Base-by-base conservation (phyloP, 2,797 vertebrate genomes). In the Chelonia mydas region DNA sequence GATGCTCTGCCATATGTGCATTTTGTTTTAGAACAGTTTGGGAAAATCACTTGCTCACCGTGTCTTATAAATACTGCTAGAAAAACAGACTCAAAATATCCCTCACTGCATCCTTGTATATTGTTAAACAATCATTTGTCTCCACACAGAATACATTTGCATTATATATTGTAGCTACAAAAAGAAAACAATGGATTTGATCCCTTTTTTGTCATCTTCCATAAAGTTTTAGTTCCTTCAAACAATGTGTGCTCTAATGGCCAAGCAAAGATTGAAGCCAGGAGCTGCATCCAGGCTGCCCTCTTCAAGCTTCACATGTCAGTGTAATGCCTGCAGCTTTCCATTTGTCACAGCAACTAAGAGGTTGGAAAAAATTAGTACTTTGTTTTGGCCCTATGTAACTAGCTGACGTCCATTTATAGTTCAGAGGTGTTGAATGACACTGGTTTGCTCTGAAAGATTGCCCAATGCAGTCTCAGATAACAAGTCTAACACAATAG, bases 331-430 rank as follows among this genome's bases (percentile, higher is more conserved):
- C 37, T 80, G 85, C 76, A 90, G 88, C 68, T 84, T 94, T 81
- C 55, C 0, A 90, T 96, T 86, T 95, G 86, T 93, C 83, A 78
- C 61, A 83, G 94, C 87, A 95, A 85, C 65, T 76, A 89, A 94
- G 88, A 61, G 79, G 80, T 87, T 83, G 68, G 51, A 92, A 93
- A 90, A 53, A 89, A 27, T 92, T 87, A 95, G 80, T 94, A 84
- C 33, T 80, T 41, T 74, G 78, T 86, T 84, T 86, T 87, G 81
- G 79, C 65, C 49, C 86, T 80, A 90, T 92, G 86, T 92, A 89
- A 92, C 77, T 84, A 85, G 41, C 78, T 81, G 83, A 80, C 83
- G 76, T 90, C 37, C 53, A 51, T 91, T 86, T 92, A 72, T 78
- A 55, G 78, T 61, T 53, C 12, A 31, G 87, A 80, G 77, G 77